Evolutionary conservation across 1,140 invertebrate species (phyloP).

Genomic region (Aradophagus sp.): DNA sequence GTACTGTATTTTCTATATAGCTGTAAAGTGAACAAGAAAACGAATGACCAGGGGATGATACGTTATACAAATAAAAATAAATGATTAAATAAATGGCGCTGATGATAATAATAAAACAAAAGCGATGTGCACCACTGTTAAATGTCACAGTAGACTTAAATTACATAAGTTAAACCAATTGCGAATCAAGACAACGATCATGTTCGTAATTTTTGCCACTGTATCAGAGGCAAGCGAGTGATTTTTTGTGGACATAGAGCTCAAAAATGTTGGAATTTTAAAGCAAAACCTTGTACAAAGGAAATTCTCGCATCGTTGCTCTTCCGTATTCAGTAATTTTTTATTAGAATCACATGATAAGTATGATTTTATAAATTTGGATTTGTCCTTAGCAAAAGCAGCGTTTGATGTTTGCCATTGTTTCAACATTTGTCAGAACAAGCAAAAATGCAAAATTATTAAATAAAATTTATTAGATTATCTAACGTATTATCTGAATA

Average conservation of each 20-base stretch:
- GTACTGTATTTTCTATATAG: constrained; percentile 71
- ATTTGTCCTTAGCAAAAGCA: not conserved
- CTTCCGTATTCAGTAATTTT: constrained; percentile 41
- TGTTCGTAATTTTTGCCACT: constrained; percentile 4
- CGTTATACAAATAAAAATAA: constrained; percentile 32
- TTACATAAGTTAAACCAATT: constrained; percentile 2
- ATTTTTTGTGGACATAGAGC: constrained; percentile 30
- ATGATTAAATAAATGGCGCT: constrained; percentile 23
- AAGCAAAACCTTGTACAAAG: constrained; percentile 41
- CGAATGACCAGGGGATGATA: constrained; percentile 18
- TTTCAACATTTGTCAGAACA: not conserved
- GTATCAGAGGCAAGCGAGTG: constrained; percentile 10
- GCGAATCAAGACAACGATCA: not conserved
- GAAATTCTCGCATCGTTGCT: constrained; percentile 32
- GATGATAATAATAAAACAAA: constrained; percentile 6
- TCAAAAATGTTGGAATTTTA: constrained; percentile 15
- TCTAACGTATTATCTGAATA: no score
- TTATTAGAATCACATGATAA: constrained; percentile 8
- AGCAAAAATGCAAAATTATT: not conserved
- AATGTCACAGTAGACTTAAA: constrained; percentile 19
- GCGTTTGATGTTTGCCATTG: not conserved
- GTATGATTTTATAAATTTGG: constrained; percentile 12
- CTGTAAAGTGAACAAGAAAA: constrained; percentile 57
- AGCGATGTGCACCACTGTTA: constrained; percentile 21
- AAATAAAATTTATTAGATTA: no score